Conservation (phyloP, 2,888 invertebrate species). For the Tetheella fluctuosa region DNA sequence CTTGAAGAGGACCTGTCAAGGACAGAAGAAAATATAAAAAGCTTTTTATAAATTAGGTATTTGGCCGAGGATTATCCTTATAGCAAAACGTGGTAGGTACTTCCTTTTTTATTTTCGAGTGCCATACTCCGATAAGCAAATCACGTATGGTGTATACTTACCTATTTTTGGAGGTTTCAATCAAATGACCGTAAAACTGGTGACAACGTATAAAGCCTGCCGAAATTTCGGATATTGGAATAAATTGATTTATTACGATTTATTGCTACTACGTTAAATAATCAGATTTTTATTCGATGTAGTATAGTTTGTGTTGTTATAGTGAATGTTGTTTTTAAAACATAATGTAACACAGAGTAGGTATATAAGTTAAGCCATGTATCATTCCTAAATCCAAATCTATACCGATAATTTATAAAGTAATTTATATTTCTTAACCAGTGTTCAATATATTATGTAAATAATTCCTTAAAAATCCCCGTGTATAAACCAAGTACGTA, state of each 20-base stretch:
- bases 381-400: not conserved
- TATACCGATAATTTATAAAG: not conserved
- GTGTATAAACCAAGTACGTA: constrained; percentile 26
- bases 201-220: constrained; percentile 35
- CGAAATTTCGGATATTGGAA: constrained; percentile 20
- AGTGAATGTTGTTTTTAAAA: too few relatives aligned
- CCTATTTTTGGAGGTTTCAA: constrained; percentile 38
- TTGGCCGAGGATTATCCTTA: constrained; percentile 9
- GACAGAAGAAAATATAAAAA: constrained; percentile 9
- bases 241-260: constrained; percentile 16
- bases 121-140: constrained; percentile 34
- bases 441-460: not conserved
- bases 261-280: constrained; percentile 13
- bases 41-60: constrained; percentile 7
- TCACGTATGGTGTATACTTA: constrained; percentile 29
- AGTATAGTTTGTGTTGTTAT: not conserved
- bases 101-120: constrained; percentile 9
- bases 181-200: constrained; percentile 46
- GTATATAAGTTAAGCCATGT: too few relatives aligned
- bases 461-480: constrained; percentile 20
- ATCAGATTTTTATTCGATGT: not conserved
- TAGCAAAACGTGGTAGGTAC: not conserved
- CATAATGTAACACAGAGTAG: too few relatives aligned
- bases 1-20: constrained; percentile 5
- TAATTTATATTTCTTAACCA: not conserved